Evolutionary conservation across 2,888 invertebrate species (phyloP).

Genomic region (Stenurella melanura): DNA sequence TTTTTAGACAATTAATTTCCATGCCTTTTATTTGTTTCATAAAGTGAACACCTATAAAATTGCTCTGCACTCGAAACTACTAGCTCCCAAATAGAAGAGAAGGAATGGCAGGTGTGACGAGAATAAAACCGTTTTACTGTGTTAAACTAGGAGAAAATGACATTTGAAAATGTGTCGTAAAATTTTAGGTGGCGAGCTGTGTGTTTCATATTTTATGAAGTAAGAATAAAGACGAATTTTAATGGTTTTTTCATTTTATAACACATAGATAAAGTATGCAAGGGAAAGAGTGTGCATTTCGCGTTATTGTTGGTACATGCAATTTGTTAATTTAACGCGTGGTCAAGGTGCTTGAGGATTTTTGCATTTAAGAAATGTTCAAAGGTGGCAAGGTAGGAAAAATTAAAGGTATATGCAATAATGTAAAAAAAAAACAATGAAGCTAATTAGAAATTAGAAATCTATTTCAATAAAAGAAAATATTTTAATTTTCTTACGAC

Average conservation of each 20-base stretch:
- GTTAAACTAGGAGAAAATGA: slow-evolving; percentile 43
- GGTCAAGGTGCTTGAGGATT: background rate
- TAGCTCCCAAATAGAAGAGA: slow-evolving; percentile 14
- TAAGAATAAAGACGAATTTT: slow-evolving; percentile 24
- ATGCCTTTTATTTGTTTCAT: slow-evolving; percentile 51
- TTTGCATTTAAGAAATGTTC: background rate
- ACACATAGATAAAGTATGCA: slow-evolving; percentile 17
- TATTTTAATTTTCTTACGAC: too few species aligned
- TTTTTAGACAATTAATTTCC: slow-evolving; percentile 50
- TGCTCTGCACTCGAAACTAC: slow-evolving; percentile 22
- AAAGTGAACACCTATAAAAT: slow-evolving; percentile 50
- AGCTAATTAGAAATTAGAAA: too few species aligned
- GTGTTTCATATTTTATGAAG: slow-evolving; percentile 23
- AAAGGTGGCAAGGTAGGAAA: background rate
- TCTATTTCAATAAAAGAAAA: too few species aligned
- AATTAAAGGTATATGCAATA: too few species aligned
- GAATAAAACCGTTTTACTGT: slow-evolving; percentile 41
- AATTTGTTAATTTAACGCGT: background rate
- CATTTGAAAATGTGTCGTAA: slow-evolving; percentile 52
- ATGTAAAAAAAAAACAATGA: too few species aligned
- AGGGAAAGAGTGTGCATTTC: background rate
- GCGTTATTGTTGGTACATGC: background rate
- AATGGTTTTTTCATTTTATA: slow-evolving; percentile 31
- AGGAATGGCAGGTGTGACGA: slow-evolving; percentile 41
- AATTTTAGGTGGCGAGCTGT: slow-evolving; percentile 42